Evolutionary conservation across 2,888 invertebrate species (phyloP).

Genomic region (Chaitophorus viminalis): DNA sequence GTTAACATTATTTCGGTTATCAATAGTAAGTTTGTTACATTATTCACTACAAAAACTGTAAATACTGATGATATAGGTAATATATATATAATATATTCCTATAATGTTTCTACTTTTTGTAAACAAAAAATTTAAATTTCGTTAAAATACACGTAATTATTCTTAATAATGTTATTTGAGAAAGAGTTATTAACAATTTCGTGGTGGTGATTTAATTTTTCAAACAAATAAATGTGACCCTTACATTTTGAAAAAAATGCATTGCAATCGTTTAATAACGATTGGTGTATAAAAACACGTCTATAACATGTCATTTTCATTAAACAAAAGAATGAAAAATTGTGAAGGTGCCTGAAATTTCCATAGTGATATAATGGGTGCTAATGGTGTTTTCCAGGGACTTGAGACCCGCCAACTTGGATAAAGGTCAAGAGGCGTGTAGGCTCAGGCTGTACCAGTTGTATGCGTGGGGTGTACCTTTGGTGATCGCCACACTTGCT

Average conservation of each 20-base stretch:
- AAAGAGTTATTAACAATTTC: too few species aligned
- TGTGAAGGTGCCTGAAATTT: neutral
- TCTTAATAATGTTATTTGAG: too few species aligned
- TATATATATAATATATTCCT: too few species aligned
- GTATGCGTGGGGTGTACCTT: slow-evolving; percentile 88
- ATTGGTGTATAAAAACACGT: neutral
- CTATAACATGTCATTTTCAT: neutral
- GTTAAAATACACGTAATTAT: too few species aligned
- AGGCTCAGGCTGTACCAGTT: slow-evolving; percentile 82
- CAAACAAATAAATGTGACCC: neutral
- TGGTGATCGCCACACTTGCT: slow-evolving; percentile 79
- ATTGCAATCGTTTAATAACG: neutral
- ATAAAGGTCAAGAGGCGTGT: slow-evolving; percentile 85
- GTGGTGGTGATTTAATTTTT: too few species aligned
- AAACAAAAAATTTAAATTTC: too few species aligned
- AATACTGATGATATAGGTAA: too few species aligned
- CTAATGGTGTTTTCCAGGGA: slow-evolving; percentile 73
- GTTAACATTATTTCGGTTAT: too few species aligned
- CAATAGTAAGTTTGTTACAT: too few species aligned
- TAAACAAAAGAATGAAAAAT: neutral
- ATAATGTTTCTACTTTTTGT: too few species aligned
- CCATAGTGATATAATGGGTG: slow-evolving; percentile 54
- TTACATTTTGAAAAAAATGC: neutral
- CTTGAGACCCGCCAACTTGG: slow-evolving; percentile 83
- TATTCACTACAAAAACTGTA: too few species aligned